These are phyloP conservation scores for Agriopis leucophaearia DNA, from an alignment of 2,888 invertebrate species.

Conservation along the genomic window DNA sequence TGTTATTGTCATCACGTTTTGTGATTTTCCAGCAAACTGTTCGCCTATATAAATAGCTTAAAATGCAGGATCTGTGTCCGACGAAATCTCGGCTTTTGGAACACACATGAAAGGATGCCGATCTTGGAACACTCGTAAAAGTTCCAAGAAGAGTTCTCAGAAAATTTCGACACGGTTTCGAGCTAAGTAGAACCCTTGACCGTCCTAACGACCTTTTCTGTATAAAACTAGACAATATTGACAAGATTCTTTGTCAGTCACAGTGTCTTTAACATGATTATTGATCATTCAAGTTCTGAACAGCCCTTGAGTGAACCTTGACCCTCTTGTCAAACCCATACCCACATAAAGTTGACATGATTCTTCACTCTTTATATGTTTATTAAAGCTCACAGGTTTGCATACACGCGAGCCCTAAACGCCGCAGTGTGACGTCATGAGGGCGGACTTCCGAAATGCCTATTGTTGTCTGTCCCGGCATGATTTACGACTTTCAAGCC, in stretches of 20 bases:
- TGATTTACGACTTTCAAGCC: conserved; percentile 52
- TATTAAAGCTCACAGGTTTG: conserved; percentile 38
- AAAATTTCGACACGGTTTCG: conserved; percentile 15
- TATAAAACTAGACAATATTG: not conserved
- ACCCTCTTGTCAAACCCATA: conserved; percentile 9
- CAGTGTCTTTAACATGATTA: not conserved
- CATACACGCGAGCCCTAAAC: conserved; percentile 50
- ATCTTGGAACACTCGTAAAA: conserved; percentile 15
- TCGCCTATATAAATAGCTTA: not conserved
- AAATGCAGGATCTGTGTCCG: not conserved
- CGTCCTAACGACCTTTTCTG: not conserved
- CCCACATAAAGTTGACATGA: conserved; percentile 6
- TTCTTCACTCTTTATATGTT: conserved; percentile 25
- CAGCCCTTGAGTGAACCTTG: conserved; percentile 5
- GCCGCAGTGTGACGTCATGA: conserved; percentile 67
- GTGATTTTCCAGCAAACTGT: not conserved
- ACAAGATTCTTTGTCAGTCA: not conserved
- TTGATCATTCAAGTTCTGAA: not conserved
- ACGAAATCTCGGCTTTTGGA: not conserved
- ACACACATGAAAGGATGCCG: conserved; percentile 16
- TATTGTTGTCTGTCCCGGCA: conserved; percentile 67
- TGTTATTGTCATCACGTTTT: not conserved
- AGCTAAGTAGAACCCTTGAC: not conserved
- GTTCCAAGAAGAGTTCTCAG: conserved; percentile 15
- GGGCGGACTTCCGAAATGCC: conserved; percentile 57